phyloP scores from a whole-genome alignment of 1,140 invertebrate species.

The Sitophilus oryzae region DNA sequence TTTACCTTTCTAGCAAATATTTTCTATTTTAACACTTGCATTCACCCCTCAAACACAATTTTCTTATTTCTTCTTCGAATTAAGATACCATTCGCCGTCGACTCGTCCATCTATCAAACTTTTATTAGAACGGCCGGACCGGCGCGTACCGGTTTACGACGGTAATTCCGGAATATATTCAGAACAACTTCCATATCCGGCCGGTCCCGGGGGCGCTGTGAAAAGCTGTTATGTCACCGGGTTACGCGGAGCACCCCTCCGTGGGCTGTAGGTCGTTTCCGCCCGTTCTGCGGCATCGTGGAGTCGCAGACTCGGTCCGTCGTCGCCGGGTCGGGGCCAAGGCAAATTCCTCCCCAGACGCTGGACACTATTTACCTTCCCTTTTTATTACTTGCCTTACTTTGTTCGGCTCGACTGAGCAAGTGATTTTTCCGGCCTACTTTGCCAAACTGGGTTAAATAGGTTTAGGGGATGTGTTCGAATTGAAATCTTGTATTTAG shows the following conservation, averaged over 20 bases:
- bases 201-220: slow-evolving; percentile 17
- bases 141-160: slow-evolving; percentile 14
- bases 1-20: too few species aligned
- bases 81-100: too few species aligned
- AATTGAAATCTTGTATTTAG: too few species aligned
- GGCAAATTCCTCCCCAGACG: background rate
- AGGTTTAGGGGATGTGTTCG: too few species aligned
- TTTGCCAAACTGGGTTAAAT: background rate
- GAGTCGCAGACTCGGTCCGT: too few species aligned
- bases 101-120: slow-evolving; percentile 14
- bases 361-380: background rate
- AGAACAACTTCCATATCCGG: slow-evolving; percentile 16
- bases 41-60: too few species aligned
- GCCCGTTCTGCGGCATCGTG: too few species aligned
- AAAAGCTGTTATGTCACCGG: slow-evolving; percentile 26
- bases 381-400: background rate
- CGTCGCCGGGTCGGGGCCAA: background rate
- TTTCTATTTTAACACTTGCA: too few species aligned
- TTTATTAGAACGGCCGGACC: slow-evolving; percentile 21
- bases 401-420: background rate
- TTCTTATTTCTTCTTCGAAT: too few species aligned
- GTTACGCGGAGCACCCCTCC: slow-evolving; percentile 24
- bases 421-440: background rate
- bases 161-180: slow-evolving; percentile 17
- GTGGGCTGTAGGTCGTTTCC: slow-evolving; percentile 17